Percentiles rank a stretch among this genome's conserved stretches.
These are phyloP conservation scores for Chromoteleia sp. DNA, from an alignment of 2,888 invertebrate species.

Conservation along the genomic window DNA sequence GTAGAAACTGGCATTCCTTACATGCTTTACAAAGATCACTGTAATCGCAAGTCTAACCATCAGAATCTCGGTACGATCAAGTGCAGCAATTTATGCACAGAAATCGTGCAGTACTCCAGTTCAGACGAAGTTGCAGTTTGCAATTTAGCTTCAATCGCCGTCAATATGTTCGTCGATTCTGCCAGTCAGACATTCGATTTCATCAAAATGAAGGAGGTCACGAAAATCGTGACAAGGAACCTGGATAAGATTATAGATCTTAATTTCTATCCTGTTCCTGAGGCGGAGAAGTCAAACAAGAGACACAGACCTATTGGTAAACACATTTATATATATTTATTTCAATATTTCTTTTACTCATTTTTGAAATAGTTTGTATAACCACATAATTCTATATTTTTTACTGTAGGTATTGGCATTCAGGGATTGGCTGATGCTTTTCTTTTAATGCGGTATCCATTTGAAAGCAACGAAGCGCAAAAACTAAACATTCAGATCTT, in stretches of 20 bases:
- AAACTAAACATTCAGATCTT: conserved; percentile 97
- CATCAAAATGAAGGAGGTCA: conserved; percentile 92
- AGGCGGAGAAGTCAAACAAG: conserved; percentile 94
- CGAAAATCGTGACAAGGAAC: conserved; percentile 95
- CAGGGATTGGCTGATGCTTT: conserved; percentile 99
- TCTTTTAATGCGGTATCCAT: conserved; percentile 96
- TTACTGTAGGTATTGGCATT: conserved; percentile 92
- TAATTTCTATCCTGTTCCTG: conserved; percentile 97
- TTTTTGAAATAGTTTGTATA: neutral
- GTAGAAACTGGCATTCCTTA: conserved; percentile 99
- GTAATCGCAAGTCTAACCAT: conserved; percentile 98
- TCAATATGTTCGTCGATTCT: conserved; percentile 95
- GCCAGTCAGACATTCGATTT: conserved; percentile 94
- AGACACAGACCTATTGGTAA: conserved; percentile 92
- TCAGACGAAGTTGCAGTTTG: conserved; percentile 98
- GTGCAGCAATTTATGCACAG: conserved; percentile 98
- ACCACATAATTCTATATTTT: neutral
- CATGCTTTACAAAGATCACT: conserved; percentile 98
- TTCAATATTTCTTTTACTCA: neutral
- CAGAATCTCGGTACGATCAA: conserved; percentile 99
- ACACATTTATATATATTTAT: neutral
- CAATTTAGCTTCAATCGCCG: conserved; percentile 98
- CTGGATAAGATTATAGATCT: conserved; percentile 98
- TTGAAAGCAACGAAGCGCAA: conserved; percentile 94
- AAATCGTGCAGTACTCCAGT: conserved; percentile 97